Percentiles rank a stretch among this genome's conserved stretches.
Evolutionary conservation across 2,888 invertebrate species (phyloP).

Genomic region (Elaeidobius kamerunicus): DNA sequence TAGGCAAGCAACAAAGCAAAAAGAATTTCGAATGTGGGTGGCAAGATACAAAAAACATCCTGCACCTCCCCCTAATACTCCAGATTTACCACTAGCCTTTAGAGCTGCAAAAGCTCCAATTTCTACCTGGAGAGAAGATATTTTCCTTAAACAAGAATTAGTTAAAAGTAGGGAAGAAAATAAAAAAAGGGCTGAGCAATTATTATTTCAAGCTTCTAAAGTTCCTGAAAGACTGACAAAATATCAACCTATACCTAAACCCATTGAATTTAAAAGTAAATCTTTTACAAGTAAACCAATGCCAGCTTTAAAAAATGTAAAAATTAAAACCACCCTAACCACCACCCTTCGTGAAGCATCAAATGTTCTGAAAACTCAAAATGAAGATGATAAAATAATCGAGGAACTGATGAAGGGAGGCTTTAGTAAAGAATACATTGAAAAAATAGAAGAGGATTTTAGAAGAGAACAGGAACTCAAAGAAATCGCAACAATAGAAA

Average conservation of each 20-base stretch:
- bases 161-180: slow-evolving; percentile 14
- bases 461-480: slow-evolving; percentile 52
- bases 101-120: slow-evolving; percentile 16
- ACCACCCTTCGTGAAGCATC: slow-evolving; percentile 55
- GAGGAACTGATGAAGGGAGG: slow-evolving; percentile 53
- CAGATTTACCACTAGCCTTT: slow-evolving; percentile 12
- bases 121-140: slow-evolving; percentile 4
- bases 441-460: slow-evolving; percentile 51
- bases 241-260: slow-evolving; percentile 17
- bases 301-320: slow-evolving; percentile 35
- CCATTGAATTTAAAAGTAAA: slow-evolving; percentile 8
- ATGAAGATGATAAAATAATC: slow-evolving; percentile 54
- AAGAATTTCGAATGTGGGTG: slow-evolving; percentile 33
- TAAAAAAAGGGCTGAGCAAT: slow-evolving; percentile 34
- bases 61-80: slow-evolving; percentile 32
- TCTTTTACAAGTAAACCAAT: slow-evolving; percentile 23
- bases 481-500: slow-evolving; percentile 55
- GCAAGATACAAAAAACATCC: slow-evolving; percentile 12
- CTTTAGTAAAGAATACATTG: slow-evolving; percentile 48
- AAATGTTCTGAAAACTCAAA: slow-evolving; percentile 50
- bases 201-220: slow-evolving; percentile 37
- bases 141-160: not conserved
- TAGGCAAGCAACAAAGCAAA: slow-evolving; percentile 36
- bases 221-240: slow-evolving; percentile 22
- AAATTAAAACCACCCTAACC: slow-evolving; percentile 52